Percentiles rank a stretch among this genome's conserved stretches.
Conservation (phyloP, 2,113 vertebrate genomes). For the Sturnus vulgaris region DNA sequence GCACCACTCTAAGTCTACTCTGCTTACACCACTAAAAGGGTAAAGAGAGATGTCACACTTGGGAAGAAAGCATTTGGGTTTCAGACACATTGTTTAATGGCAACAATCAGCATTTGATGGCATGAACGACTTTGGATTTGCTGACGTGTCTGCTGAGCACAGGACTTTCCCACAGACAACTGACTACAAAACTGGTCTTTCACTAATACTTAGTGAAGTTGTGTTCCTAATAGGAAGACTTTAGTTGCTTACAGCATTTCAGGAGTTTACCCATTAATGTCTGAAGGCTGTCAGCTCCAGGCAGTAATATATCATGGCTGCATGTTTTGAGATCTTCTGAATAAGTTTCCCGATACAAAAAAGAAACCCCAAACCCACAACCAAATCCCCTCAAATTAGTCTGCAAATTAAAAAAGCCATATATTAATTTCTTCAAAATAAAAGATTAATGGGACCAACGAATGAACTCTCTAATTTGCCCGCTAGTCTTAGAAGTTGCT, state of each 20-base stretch:
- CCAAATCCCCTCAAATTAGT: neutral
- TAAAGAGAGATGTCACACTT: neutral
- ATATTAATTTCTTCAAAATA: neutral
- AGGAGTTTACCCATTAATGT: neutral
- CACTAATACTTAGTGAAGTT: neutral
- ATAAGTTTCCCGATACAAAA: neutral
- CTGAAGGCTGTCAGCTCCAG: neutral
- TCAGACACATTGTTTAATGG: neutral
- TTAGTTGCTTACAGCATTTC: neutral
- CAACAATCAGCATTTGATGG: neutral
- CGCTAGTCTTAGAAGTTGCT: neutral
- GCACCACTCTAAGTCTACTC: neutral
- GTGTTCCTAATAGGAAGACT: neutral
- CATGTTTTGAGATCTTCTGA: neutral
- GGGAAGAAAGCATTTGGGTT: neutral
- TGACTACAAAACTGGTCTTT: neutral
- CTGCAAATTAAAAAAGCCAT: neutral
- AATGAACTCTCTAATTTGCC: neutral
- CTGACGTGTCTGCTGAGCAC: neutral
- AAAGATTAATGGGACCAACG: neutral
- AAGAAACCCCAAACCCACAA: neutral
- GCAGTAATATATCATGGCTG: neutral
- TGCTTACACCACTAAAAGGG: neutral
- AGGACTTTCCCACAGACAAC: neutral
- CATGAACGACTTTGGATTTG: neutral